These are phyloP conservation scores for Anabacerthia variegaticeps DNA, from an alignment of 2,797 vertebrate species.

Conservation along the genomic window DNA sequence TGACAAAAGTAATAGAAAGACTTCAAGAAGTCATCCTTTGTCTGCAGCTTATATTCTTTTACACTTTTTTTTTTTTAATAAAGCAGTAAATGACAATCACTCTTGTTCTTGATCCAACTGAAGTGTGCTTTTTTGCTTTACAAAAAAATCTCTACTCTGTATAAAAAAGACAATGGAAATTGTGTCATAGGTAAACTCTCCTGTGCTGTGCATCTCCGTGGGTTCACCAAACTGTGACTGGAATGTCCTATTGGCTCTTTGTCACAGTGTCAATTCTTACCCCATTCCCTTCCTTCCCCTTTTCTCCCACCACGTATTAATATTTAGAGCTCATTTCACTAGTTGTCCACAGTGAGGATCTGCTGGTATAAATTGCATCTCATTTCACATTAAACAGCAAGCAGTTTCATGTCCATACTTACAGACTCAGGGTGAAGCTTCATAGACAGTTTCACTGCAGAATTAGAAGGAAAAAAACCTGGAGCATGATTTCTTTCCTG, in stretches of 20 bases:
- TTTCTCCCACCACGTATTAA: neutral
- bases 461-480: neutral
- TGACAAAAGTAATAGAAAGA: neutral
- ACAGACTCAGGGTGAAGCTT: neutral
- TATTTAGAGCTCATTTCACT: neutral
- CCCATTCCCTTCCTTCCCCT: neutral
- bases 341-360: neutral
- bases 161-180: neutral
- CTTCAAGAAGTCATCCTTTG: neutral
- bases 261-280: neutral
- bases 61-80: neutral
- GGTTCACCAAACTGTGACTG: neutral
- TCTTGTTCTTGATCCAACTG: neutral
- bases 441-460: neutral
- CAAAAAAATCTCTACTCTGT: neutral
- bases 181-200: neutral
- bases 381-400: neutral
- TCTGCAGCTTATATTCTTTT: neutral
- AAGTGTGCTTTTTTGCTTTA: neutral
- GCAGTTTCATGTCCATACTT: neutral
- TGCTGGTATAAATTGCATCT: neutral
- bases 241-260: neutral
- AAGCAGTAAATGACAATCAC: neutral
- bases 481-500: neutral
- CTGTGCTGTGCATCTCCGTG: neutral